These are phyloP conservation scores for Palaemon carinicauda DNA, from an alignment of 1,140 invertebrate genomes.

Conservation along the genomic window DNA sequence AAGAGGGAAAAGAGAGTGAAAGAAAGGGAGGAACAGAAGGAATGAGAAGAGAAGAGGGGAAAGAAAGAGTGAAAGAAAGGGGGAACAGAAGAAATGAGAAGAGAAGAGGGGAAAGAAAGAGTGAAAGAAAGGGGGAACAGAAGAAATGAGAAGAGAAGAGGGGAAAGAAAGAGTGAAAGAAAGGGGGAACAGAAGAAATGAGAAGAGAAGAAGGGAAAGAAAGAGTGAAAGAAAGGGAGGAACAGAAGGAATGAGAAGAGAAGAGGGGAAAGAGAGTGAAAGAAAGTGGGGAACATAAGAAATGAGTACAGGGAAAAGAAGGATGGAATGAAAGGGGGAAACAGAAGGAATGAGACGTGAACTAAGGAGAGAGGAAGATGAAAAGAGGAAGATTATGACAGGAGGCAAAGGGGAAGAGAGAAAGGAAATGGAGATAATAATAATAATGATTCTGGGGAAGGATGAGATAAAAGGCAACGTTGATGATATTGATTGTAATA, in stretches of 20 bases:
- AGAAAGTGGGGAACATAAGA: not conserved
- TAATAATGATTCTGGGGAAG: too few relatives aligned
- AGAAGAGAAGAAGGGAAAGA: not conserved
- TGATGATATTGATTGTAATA: too few relatives aligned
- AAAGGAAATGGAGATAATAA: not conserved
- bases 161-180: not conserved
- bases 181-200: not conserved
- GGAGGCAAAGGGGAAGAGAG: not conserved
- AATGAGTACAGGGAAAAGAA: not conserved
- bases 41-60: too few relatives aligned
- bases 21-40: not conserved
- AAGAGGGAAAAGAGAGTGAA: not conserved
- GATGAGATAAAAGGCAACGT: not conserved
- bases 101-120: not conserved
- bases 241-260: not conserved
- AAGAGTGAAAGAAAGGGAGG: not conserved
- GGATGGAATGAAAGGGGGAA: not conserved
- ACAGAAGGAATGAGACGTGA: too few relatives aligned
- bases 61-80: not conserved
- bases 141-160: too few relatives aligned
- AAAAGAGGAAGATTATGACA: not conserved
- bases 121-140: not conserved
- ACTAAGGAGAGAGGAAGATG: not conserved
- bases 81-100: too few relatives aligned
- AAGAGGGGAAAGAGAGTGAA: not conserved